A percentile compares a stretch with the other conserved stretches of the same genome.
Evolutionary conservation across 2,113 vertebrate species (phyloP).

Genomic region (Gadus macrocephalus): DNA sequence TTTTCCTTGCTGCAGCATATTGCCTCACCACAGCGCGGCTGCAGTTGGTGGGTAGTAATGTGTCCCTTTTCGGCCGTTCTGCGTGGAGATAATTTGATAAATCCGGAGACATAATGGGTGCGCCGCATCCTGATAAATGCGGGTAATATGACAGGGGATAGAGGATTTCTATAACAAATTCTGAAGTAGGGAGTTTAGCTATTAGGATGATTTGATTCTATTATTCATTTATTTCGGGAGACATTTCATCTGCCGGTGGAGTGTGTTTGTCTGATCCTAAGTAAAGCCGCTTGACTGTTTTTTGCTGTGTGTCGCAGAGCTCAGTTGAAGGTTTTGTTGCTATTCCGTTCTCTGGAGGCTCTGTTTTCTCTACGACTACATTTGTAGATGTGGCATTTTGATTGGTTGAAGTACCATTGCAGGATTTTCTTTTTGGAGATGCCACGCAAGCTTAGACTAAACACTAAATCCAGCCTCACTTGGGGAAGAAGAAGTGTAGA

Average conservation of each 20-base stretch:
- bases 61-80: constrained; percentile 69
- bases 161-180: constrained; percentile 67
- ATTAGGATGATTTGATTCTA: constrained; percentile 63
- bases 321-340: constrained; percentile 23
- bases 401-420: constrained; percentile 37
- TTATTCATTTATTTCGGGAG: constrained; percentile 44
- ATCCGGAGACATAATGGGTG: constrained; percentile 68
- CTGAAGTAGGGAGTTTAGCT: constrained; percentile 56
- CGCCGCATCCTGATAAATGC: constrained; percentile 73
- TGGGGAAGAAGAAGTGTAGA: too few relatives aligned
- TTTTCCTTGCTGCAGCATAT: constrained; percentile 67
- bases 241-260: constrained; percentile 51
- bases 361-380: constrained; percentile 17
- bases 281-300: constrained; percentile 24
- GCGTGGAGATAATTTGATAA: constrained; percentile 74
- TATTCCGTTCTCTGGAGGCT: constrained; percentile 24
- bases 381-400: constrained; percentile 19
- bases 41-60: constrained; percentile 70
- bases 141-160: constrained; percentile 66
- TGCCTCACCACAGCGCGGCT: constrained; percentile 61
- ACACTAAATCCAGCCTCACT: too few relatives aligned
- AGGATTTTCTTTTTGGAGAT: too few relatives aligned
- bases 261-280: constrained; percentile 35
- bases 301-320: constrained; percentile 24
- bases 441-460: too few relatives aligned